Evolutionary conservation across 2,113 vertebrate species (phyloP).

Genomic region (Crotophaga sulcirostris): DNA sequence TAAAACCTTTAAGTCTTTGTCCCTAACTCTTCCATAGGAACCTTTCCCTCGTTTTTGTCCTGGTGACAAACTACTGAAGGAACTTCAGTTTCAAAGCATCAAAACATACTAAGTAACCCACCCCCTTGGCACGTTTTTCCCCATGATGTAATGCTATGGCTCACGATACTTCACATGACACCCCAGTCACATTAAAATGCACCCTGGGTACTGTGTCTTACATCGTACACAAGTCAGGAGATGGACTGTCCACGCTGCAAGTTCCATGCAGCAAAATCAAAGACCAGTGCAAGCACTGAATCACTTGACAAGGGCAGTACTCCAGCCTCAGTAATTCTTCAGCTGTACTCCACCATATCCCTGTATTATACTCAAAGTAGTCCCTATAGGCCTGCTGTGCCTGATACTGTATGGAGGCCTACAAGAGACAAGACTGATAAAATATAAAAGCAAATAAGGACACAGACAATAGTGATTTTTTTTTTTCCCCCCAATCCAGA

Average conservation of each 20-base stretch:
- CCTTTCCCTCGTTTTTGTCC: not conserved
- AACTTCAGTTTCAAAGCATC: not conserved
- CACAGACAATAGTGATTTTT: not conserved
- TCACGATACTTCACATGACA: not conserved
- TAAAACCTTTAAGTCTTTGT: not conserved
- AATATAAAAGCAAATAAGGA: not conserved
- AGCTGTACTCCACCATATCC: not conserved
- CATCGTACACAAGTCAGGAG: not conserved
- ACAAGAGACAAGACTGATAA: not conserved
- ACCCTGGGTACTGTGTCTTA: not conserved
- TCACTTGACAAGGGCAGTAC: not conserved
- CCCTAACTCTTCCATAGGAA: not conserved
- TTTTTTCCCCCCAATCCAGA: not conserved
- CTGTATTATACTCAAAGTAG: not conserved
- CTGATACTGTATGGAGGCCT: not conserved
- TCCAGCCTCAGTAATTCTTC: not conserved
- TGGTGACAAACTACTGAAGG: not conserved
- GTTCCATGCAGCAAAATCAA: not conserved
- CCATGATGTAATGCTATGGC: not conserved
- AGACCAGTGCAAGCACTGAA: not conserved
- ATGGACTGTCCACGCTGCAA: not conserved
- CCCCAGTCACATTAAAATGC: not conserved
- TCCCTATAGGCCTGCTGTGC: not conserved
- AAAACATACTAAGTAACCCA: not conserved
- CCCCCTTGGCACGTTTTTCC: not conserved